These are phyloP conservation scores for Lottia scabra DNA, from an alignment of 2,888 invertebrate genomes.

Conservation along the genomic window DNA sequence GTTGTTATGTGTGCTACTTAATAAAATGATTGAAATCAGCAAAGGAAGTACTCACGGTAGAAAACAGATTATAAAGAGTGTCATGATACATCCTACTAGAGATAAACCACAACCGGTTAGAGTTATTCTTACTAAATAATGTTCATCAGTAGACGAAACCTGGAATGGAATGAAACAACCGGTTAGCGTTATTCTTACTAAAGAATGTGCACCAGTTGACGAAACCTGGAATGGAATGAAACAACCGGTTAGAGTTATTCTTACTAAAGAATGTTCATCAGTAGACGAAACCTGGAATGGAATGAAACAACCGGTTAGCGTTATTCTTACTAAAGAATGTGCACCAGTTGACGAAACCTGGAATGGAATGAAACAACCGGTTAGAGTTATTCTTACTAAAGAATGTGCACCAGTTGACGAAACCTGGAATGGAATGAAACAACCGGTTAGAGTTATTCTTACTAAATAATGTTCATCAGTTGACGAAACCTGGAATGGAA, in stretches of 20 bases:
- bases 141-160: conserved; percentile 31
- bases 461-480: too few relatives aligned
- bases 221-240: too few relatives aligned
- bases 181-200: background rate
- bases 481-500: too few relatives aligned
- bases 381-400: conserved; percentile 42
- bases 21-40: too few relatives aligned
- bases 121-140: conserved; percentile 40
- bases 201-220: too few relatives aligned
- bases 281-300: conserved; percentile 29
- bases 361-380: too few relatives aligned
- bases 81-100: conserved; percentile 40
- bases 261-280: conserved; percentile 34
- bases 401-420: conserved; percentile 27
- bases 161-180: conserved; percentile 11
- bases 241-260: conserved; percentile 45
- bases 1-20: too few relatives aligned
- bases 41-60: conserved; percentile 37
- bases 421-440: conserved; percentile 24
- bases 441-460: background rate
- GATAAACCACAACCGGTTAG: conserved; percentile 48
- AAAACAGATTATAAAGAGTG: conserved; percentile 45
- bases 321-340: too few relatives aligned
- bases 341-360: too few relatives aligned
- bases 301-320: background rate